Percentiles rank a stretch among this genome's conserved stretches.
Conservation (phyloP, 2,888 invertebrate genomes). For the Schrankia costaestrigalis region DNA sequence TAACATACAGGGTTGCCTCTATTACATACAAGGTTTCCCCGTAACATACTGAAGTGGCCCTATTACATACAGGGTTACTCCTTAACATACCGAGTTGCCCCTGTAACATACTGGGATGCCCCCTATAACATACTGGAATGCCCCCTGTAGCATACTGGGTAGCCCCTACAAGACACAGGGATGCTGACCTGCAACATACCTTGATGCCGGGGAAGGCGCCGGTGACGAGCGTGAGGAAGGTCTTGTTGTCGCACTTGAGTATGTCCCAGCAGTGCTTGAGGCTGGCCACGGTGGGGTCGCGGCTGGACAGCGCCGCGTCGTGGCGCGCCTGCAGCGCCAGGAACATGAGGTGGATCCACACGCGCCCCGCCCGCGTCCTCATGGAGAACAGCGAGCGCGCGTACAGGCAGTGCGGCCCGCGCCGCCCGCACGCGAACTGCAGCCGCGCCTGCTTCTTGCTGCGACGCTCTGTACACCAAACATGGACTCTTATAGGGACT, state of each 20-base stretch:
- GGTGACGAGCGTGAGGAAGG: constrained; percentile 94
- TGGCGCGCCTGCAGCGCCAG: constrained; percentile 93
- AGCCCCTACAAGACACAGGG: too few species aligned
- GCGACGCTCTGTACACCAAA: constrained; percentile 83
- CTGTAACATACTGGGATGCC: too few species aligned
- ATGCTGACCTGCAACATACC: too few species aligned
- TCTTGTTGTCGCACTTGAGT: constrained; percentile 93
- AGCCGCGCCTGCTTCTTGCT: constrained; percentile 94
- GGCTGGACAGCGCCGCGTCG: constrained; percentile 87
- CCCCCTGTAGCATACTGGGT: too few species aligned
- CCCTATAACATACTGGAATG: too few species aligned
- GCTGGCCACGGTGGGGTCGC: constrained; percentile 90
- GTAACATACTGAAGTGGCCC: too few species aligned
- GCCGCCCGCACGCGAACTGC: constrained; percentile 94
- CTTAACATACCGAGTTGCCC: too few species aligned
- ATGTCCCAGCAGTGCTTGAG: constrained; percentile 97
- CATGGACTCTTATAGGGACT: too few species aligned
- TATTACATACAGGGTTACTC: too few species aligned
- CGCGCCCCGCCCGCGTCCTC: constrained; percentile 89
- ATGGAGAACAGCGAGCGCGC: constrained; percentile 88
- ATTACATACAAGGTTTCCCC: too few species aligned
- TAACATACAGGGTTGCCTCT: too few species aligned
- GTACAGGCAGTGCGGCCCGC: constrained; percentile 94
- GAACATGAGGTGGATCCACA: constrained; percentile 98
- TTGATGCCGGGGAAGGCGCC: constrained; percentile 95